Base-by-base conservation (phyloP, 92 coral and sea anemone species). In the Zoanthus sociatus region DNA sequence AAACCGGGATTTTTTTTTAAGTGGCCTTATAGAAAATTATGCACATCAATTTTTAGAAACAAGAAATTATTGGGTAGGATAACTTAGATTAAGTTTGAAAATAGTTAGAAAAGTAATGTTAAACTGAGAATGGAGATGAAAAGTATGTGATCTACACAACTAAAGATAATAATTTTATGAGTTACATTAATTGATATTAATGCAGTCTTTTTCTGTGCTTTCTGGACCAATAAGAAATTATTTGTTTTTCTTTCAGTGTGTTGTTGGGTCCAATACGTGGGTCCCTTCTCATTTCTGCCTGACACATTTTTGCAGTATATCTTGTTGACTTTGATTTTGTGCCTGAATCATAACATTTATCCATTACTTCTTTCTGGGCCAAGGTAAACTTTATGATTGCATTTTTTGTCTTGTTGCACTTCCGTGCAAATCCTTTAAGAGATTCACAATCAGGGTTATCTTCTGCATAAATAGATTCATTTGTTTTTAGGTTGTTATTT, bases 301-400 rank as follows among this genome's bases (percentile, higher is more conserved):
- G 84, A 13, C 84, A 79, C 84, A 60, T 79, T 16, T 61, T 79
- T 6, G 73, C 84, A 8, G 84, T 79, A 37, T 79, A 79, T 79
- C 84, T 79, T 3, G 42, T 79, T 63, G 73, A 44, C 7, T 63
- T 79, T 9, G 84, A n/a, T 63, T 79, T 79, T 63, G 73, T 18
- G n/a, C 84, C 84, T 17, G 84, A 63, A 11, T 78, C 72, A 42
- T 78, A 78, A 47, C 84, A 60, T 32, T 63, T 78, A 18, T 60
- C 55, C 84, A 60, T 63, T 2, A 60, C 14, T 12, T 79, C 58
- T 13, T 42, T 64, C 63, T 64, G 84, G 6, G 73, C 73, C 4
- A 13, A 14, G 1, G 58, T 79, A n/a, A 79, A 79, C 51, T 63
- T 79, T 5, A 60, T 60, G 9, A 45, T 30, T 44, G 12, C 44